phyloP scores from a whole-genome alignment of 2,888 invertebrate genomes.

The Torymus texanus region DNA sequence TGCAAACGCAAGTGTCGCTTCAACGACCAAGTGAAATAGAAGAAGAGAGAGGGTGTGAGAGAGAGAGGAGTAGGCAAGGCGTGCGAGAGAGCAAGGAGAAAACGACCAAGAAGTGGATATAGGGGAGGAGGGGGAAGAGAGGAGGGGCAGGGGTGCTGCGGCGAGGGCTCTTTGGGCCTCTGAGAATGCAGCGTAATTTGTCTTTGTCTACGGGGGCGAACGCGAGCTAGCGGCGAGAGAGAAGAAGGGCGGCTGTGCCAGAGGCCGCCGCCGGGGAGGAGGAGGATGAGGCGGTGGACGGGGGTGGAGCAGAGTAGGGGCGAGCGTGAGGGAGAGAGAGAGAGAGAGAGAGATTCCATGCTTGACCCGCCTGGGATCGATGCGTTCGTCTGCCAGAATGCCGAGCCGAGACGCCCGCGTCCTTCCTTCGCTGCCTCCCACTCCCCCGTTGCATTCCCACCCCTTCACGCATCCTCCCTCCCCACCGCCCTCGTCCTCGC shows the following conservation, averaged over 20 bases:
- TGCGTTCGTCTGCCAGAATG: conserved; percentile 74
- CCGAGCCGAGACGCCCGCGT: conserved; percentile 48
- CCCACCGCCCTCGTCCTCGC: conserved; percentile 51
- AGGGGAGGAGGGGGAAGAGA: conserved; percentile 47
- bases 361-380: conserved; percentile 76
- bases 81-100: conserved; percentile 48
- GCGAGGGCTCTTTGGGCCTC: conserved; percentile 69
- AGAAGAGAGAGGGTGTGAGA: conserved; percentile 21
- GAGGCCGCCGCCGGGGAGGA: conserved; percentile 39
- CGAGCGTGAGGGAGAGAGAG: conserved; percentile 31
- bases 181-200: conserved; percentile 75
- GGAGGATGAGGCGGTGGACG: conserved; percentile 58
- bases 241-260: conserved; percentile 51
- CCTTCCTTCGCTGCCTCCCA: conserved; percentile 50
- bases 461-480: conserved; percentile 40
- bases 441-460: conserved; percentile 29
- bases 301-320: conserved; percentile 44
- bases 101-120: conserved; percentile 41
- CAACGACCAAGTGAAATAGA: conserved; percentile 57
- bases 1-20: conserved; percentile 51
- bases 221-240: conserved; percentile 63
- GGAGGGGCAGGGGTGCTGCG: conserved; percentile 35
- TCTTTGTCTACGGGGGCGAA: conserved; percentile 74
- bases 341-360: conserved; percentile 68
- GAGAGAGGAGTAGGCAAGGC: conserved; percentile 43